Percentiles rank a stretch among this genome's conserved stretches.
phyloP scores from a whole-genome alignment of 2,888 invertebrate genomes.

The Kryphioiulus occultus region DNA sequence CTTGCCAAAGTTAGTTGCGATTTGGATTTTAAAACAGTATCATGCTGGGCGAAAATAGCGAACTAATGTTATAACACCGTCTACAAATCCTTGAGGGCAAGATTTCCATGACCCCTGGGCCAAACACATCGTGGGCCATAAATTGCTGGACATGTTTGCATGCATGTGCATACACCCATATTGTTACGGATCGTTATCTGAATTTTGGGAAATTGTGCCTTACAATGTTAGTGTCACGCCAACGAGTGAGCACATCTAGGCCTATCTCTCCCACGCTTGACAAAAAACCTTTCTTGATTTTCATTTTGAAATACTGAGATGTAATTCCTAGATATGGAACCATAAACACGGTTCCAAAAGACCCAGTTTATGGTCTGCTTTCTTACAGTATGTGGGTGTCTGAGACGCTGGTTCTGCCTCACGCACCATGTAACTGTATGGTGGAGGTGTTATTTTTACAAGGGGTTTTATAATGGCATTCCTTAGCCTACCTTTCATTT shows the following conservation, averaged over 20 bases:
- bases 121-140: background rate
- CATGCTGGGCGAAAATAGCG: background rate
- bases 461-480: conserved; percentile 24
- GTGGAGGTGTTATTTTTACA: conserved; percentile 3
- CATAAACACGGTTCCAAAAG: conserved; percentile 21
- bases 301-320: background rate
- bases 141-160: background rate
- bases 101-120: conserved; percentile 3
- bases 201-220: background rate
- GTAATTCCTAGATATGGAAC: background rate
- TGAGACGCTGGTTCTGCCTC: background rate
- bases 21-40: background rate
- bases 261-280: background rate
- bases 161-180: conserved; percentile 11
- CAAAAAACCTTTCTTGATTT: background rate
- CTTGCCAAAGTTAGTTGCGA: background rate
- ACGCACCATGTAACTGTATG: background rate
- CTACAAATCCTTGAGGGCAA: background rate
- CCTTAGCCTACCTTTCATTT: conserved; percentile 27
- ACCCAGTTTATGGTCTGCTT: background rate
- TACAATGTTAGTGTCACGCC: conserved; percentile 18
- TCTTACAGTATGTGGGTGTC: background rate
- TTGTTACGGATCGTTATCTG: background rate
- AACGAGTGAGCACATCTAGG: background rate
- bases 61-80: background rate